phyloP scores from a whole-genome alignment of 2,797 vertebrate species.

The Rhabdophis nuchalis region DNA sequence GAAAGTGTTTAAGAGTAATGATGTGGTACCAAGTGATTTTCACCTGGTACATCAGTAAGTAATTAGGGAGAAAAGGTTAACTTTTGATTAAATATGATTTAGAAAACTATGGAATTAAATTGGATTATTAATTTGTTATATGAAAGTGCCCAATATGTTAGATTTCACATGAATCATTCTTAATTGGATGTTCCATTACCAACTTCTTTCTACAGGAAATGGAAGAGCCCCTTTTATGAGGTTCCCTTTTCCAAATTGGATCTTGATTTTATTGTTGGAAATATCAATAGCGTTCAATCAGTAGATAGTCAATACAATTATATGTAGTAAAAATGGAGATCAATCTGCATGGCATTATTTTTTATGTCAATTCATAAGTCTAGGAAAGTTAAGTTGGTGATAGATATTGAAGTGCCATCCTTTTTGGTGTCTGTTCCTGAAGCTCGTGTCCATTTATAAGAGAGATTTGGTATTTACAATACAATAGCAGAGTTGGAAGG shows the following conservation, averaged over 20 bases:
- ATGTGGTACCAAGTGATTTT: conserved; percentile 44
- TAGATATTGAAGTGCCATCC: not conserved
- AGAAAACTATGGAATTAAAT: conserved; percentile 39
- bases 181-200: conserved; percentile 6
- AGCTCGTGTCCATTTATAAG: not conserved
- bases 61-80: conserved; percentile 50
- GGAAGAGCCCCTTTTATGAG: conserved; percentile 17
- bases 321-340: conserved; percentile 22
- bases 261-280: conserved; percentile 14
- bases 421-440: not conserved
- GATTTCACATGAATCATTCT: not conserved
- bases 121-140: conserved; percentile 45
- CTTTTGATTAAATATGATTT: conserved; percentile 55
- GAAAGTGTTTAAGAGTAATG: conserved; percentile 50
- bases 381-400: not conserved
- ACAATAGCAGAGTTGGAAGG: too few relatives aligned
- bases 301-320: not conserved
- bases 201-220: not conserved
- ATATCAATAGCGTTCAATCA: conserved; percentile 32
- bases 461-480: not conserved
- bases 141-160: conserved; percentile 21
- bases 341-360: not conserved
- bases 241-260: not conserved
- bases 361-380: not conserved
- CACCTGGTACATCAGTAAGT: conserved; percentile 52